These are phyloP conservation scores for Tonatia bakeri DNA, from an alignment of 2,113 vertebrate species.

Conservation along the genomic window DNA sequence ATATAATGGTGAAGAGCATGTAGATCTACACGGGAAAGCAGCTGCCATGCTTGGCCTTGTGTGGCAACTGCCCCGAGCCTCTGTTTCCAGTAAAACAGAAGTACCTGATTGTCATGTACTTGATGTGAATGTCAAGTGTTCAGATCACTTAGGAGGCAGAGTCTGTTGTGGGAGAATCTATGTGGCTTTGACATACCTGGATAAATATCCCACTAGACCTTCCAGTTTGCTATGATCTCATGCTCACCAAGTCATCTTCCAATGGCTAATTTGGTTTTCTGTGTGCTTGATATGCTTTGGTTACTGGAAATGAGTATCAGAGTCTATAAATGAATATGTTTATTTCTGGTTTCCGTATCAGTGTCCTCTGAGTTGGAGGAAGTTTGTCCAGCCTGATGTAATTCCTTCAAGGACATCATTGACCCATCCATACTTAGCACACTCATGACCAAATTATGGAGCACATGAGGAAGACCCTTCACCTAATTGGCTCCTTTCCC, in stretches of 20 bases:
- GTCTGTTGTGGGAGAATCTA: not conserved
- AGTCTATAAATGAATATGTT: not conserved
- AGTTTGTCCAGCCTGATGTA: not conserved
- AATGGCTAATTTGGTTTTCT: slow-evolving; percentile 2
- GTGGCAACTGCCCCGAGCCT: not conserved
- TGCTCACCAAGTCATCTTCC: not conserved
- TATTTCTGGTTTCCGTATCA: not conserved
- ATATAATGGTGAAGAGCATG: not conserved
- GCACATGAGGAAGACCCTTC: not conserved
- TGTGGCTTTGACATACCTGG: not conserved
- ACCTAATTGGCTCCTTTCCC: not conserved
- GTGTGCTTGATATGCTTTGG: not conserved
- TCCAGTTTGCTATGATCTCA: not conserved
- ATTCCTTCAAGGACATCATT: not conserved
- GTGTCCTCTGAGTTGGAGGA: not conserved
- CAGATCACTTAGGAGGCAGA: not conserved
- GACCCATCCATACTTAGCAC: not conserved
- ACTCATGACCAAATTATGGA: not conserved
- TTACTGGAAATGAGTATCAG: not conserved
- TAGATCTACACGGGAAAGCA: not conserved
- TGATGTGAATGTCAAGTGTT: not conserved
- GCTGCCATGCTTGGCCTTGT: not conserved
- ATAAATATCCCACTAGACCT: not conserved
- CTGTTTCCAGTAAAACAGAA: not conserved
- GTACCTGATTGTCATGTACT: not conserved